Conservation (phyloP, 2,888 invertebrate species). For the Neoaliturus tenellus region DNA sequence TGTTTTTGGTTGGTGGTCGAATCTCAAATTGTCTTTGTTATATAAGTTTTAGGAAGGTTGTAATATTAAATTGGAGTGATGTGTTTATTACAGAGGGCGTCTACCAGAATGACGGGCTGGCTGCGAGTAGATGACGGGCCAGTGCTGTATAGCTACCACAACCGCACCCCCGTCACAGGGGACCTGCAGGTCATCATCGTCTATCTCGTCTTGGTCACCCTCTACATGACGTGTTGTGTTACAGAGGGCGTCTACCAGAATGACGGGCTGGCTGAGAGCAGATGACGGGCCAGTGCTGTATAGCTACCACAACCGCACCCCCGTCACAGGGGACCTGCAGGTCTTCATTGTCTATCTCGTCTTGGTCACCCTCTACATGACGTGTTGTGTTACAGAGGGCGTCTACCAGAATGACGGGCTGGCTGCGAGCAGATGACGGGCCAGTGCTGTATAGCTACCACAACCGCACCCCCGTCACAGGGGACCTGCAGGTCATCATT, state of each 20-base stretch:
- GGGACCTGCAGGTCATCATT: constrained; percentile 90
- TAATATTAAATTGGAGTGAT: no score
- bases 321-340: no score
- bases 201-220: constrained; percentile 90
- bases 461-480: constrained; percentile 95
- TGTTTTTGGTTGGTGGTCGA: no score
- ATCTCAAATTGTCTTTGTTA: no score
- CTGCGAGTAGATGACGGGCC: constrained; percentile 98
- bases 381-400: constrained; percentile 45
- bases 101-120: constrained; percentile 89
- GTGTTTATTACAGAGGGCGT: constrained; percentile 40
- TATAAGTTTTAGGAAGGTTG: no score
- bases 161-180: constrained; percentile 96
- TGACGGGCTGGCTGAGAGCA: constrained; percentile 98
- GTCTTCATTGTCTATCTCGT: constrained; percentile 90
- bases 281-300: constrained; percentile 98
- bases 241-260: constrained; percentile 69
- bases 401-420: constrained; percentile 84
- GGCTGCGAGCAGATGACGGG: constrained; percentile 98
- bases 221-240: constrained; percentile 83
- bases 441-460: constrained; percentile 97
- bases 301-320: constrained; percentile 95
- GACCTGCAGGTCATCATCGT: constrained; percentile 91
- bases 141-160: constrained; percentile 95
- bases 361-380: constrained; percentile 93